Base-by-base conservation (phyloP, 2,888 invertebrate species). In the Diplolepis rosae region DNA sequence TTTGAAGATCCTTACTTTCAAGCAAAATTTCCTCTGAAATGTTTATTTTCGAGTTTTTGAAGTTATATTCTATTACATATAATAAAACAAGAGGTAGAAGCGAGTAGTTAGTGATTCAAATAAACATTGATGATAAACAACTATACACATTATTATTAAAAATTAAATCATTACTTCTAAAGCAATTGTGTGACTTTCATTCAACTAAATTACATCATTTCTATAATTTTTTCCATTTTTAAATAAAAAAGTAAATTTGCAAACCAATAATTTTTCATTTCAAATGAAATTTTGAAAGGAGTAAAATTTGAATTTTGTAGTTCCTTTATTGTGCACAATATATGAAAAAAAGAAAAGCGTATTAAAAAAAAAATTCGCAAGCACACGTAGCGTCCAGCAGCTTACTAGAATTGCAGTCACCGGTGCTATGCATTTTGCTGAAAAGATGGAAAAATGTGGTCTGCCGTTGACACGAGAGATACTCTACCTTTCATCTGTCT, bases 311-410 rank as follows among this genome's bases (percentile, higher is more conserved):
- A 15, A 45, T 45, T 18, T 9, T n/a, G n/a, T n/a, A n/a, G n/a
- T n/a, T n/a, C n/a, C n/a, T n/a, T n/a, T n/a, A n/a, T 9, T 18
- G 45, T 7, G 6, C 45, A 45, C 18, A n/a, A n/a, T 32, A 42
- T 1, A 5, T 0, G 7, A 24, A n/a, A 24, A 22, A 5, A 22
- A 56, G 35, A 35, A 35, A 35, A 22, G 39, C 24, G n/a, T 24
- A 61, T 6, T 27, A 7, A 6, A 39, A 45, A 61, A n/a, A 13
- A 24, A 3, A 39, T 61, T 39, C 24, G 13, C 35, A 7, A 24
- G 22, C 61, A 6, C 39, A 22, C 39, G 61, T 61, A 15, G 30
- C 15, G n/a, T 24, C 39, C 24, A 61, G n/a, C 61, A 61, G 61
- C 39, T 27, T 39, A 24, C 24, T 39, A 22, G 35, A 39, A 61